phyloP scores from a whole-genome alignment of 2,888 invertebrate species.

The Bhutanitis thaidina region DNA sequence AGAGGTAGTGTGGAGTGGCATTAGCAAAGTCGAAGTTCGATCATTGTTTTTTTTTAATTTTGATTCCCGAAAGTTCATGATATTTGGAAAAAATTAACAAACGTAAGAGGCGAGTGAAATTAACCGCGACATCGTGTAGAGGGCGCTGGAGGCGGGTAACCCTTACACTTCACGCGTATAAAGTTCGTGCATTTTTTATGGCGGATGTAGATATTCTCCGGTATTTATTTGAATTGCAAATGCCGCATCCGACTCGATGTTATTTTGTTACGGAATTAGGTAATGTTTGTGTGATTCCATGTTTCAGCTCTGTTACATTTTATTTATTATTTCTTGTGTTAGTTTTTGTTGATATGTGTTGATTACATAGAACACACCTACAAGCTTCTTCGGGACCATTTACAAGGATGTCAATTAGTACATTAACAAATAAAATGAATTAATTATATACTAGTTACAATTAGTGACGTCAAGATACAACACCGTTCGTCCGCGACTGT shows the following conservation, averaged over 20 bases:
- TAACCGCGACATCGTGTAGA: neutral
- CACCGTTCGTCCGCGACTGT: too few species aligned
- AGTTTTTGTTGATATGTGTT: too few species aligned
- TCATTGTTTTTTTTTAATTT: too few species aligned
- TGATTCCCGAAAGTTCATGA: neutral
- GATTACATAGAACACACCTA: too few species aligned
- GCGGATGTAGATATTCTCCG: neutral
- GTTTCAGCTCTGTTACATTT: neutral
- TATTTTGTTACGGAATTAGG: neutral
- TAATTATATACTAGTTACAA: too few species aligned
- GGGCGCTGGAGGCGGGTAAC: neutral
- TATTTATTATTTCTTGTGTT: neutral
- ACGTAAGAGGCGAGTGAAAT: neutral
- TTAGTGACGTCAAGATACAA: too few species aligned
- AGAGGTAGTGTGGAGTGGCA: too few species aligned
- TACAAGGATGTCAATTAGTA: too few species aligned
- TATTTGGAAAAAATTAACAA: neutral
- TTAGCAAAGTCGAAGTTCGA: too few species aligned
- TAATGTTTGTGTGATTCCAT: neutral
- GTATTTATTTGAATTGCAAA: constrained; percentile 3
- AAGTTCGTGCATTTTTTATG: neutral
- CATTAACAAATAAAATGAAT: too few species aligned
- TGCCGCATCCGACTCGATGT: neutral
- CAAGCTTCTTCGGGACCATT: too few species aligned
- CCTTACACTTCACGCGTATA: neutral